Evolutionary conservation across 2,113 vertebrate species (phyloP).

Genomic region (Trochalopteron elliotii): DNA sequence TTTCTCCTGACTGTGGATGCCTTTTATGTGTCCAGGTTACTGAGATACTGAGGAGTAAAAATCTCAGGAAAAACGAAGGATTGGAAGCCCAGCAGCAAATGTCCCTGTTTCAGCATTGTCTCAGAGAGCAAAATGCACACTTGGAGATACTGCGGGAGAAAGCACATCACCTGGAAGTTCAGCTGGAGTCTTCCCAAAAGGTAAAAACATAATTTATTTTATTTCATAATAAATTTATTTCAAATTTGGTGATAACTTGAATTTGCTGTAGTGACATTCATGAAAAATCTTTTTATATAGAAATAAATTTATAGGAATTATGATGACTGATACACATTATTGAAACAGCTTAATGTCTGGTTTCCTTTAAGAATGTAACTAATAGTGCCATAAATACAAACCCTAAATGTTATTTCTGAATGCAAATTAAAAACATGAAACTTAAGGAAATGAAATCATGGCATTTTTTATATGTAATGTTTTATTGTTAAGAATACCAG

Average conservation of each 20-base stretch:
- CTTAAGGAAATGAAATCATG: neutral
- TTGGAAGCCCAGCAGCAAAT: conserved; percentile 36
- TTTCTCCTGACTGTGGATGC: neutral
- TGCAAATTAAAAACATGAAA: neutral
- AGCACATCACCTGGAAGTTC: neutral
- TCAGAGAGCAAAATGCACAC: conserved; percentile 37
- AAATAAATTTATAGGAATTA: neutral
- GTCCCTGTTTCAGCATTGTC: neutral
- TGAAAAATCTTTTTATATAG: neutral
- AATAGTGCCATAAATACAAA: neutral
- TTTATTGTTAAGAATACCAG: conserved; percentile 62
- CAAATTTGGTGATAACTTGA: neutral
- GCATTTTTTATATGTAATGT: neutral
- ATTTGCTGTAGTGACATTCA: neutral
- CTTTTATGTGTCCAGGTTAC: conserved; percentile 69
- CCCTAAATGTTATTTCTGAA: neutral
- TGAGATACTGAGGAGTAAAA: conserved; percentile 72
- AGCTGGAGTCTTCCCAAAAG: conserved; percentile 60
- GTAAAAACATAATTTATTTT: neutral
- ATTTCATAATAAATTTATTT: neutral
- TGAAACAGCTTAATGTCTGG: neutral
- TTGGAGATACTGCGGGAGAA: conserved; percentile 38
- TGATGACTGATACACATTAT: neutral
- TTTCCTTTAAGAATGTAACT: neutral
- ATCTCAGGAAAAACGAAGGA: conserved; percentile 30